Conservation (phyloP, 2,888 invertebrate species). For the Ecliptopera silaceata region DNA sequence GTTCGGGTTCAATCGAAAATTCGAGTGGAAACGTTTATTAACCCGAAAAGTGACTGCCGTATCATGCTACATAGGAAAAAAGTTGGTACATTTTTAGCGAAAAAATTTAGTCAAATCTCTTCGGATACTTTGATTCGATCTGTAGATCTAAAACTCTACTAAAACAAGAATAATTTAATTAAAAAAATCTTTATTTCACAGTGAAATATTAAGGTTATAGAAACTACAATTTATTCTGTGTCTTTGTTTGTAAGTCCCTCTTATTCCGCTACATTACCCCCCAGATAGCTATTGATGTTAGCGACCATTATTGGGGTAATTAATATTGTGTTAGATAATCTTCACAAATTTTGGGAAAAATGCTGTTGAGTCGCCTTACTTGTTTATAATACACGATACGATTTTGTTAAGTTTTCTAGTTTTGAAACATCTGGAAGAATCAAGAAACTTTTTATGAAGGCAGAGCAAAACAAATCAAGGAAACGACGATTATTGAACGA, state of each 20-base stretch:
- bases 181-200: too few species aligned
- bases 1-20: not conserved
- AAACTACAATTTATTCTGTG: not conserved
- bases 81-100: not conserved
- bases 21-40: not conserved
- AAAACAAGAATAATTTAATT: too few species aligned
- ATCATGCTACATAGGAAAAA: not conserved
- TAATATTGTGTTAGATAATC: not conserved
- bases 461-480: too few species aligned
- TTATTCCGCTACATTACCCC: slow-evolving; percentile 37
- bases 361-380: not conserved
- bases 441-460: too few species aligned
- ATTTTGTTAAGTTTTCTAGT: too few species aligned
- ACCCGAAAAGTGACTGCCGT: not conserved
- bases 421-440: too few species aligned
- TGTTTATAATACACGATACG: too few species aligned
- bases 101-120: too few species aligned
- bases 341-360: not conserved
- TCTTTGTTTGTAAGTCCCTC: slow-evolving; percentile 24
- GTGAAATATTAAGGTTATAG: not conserved
- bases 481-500: too few species aligned
- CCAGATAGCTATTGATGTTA: slow-evolving; percentile 28
- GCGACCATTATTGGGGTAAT: slow-evolving; percentile 15
- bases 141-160: too few species aligned
- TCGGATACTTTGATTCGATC: too few species aligned